Evolutionary conservation across 2,797 vertebrate genomes (phyloP).

Genomic region (Pseudopleuronectes americanus): DNA sequence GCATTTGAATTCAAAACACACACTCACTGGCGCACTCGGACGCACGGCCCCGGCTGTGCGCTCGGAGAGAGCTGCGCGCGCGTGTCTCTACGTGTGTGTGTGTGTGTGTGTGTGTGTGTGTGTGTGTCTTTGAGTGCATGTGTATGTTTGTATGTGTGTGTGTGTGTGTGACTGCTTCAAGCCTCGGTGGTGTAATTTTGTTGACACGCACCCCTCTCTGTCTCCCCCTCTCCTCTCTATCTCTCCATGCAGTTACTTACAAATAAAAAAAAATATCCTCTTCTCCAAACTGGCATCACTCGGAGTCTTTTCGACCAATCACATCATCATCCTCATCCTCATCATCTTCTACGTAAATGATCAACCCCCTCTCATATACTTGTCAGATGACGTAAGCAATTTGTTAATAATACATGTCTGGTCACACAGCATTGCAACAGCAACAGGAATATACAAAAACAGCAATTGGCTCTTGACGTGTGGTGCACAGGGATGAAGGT

Average conservation of each 20-base stretch:
- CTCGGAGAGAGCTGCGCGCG: slow-evolving; percentile 34
- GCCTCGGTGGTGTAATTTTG: slow-evolving; percentile 63
- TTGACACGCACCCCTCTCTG: slow-evolving; percentile 40
- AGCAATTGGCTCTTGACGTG: background rate
- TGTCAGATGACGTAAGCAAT: slow-evolving; percentile 71
- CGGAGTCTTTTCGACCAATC: slow-evolving; percentile 41
- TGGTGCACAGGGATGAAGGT: slow-evolving; percentile 35
- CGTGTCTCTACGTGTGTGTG: slow-evolving; percentile 2
- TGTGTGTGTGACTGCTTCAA: slow-evolving; percentile 50
- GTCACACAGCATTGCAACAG: slow-evolving; percentile 36
- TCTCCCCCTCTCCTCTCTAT: background rate
- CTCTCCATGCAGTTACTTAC: slow-evolving; percentile 30
- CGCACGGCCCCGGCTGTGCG: slow-evolving; percentile 72
- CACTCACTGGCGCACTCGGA: slow-evolving; percentile 83
- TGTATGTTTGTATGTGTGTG: too few species aligned
- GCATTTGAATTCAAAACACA: slow-evolving; percentile 88
- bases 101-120: background rate
- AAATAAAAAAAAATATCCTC: slow-evolving; percentile 23
- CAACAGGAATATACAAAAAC: background rate
- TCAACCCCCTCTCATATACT: slow-evolving; percentile 28
- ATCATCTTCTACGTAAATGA: slow-evolving; percentile 36
- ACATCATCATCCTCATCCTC: slow-evolving; percentile 35
- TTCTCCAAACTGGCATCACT: slow-evolving; percentile 37
- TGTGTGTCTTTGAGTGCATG: background rate
- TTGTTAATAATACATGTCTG: slow-evolving; percentile 64